Conservation (phyloP, 2,113 vertebrate genomes). For the Pangasianodon hypophthalmus region DNA sequence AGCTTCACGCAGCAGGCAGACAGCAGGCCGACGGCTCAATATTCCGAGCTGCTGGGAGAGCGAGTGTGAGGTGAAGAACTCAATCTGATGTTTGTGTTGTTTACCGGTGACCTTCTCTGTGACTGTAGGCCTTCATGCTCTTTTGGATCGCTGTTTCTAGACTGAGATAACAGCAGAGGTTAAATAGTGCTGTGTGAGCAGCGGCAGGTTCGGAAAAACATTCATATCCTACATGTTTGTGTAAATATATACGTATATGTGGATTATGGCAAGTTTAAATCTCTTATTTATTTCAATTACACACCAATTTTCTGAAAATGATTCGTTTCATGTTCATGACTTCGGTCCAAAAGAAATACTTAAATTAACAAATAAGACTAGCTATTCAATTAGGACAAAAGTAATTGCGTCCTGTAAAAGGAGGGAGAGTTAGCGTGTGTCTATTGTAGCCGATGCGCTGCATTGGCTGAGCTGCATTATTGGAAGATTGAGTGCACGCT, state of each 20-base stretch:
- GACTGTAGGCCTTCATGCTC: slow-evolving; percentile 6
- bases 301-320: background rate
- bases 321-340: background rate
- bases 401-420: no score
- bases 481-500: background rate
- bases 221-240: background rate
- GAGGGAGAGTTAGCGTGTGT: no score
- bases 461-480: background rate
- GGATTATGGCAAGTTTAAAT: background rate
- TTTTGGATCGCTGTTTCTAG: background rate
- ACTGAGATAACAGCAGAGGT: background rate
- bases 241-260: background rate
- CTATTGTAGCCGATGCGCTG: background rate
- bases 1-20: slow-evolving; percentile 35
- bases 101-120: slow-evolving; percentile 26
- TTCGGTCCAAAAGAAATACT: background rate
- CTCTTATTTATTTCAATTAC: background rate
- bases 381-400: background rate
- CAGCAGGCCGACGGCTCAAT: slow-evolving; percentile 41
- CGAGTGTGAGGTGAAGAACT: background rate
- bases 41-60: background rate
- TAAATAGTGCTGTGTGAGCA: background rate
- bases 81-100: slow-evolving; percentile 30
- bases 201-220: background rate
- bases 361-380: background rate